Percentiles rank a stretch among this genome's conserved stretches.
Evolutionary conservation across 2,797 vertebrate genomes (phyloP).

Genomic region (Molothrus aeneus): DNA sequence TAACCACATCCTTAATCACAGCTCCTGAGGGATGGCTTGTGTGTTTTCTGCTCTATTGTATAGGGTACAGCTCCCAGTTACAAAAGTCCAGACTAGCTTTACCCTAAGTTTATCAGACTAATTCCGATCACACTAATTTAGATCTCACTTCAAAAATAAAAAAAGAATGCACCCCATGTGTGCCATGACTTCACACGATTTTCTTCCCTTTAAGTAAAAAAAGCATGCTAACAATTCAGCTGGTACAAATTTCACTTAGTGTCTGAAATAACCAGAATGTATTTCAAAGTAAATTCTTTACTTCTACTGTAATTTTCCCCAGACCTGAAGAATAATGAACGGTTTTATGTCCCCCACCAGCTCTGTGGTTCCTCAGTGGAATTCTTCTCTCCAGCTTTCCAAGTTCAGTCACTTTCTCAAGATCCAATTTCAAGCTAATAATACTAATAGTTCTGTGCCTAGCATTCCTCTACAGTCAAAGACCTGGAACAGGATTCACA

Average conservation of each 20-base stretch:
- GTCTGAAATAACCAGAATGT: constrained; percentile 16
- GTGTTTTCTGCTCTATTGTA: neutral
- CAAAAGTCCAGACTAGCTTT: neutral
- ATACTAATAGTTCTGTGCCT: constrained; percentile 7
- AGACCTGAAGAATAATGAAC: constrained; percentile 26
- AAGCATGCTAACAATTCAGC: neutral
- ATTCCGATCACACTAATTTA: neutral
- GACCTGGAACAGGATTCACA: constrained; percentile 11
- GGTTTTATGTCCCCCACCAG: neutral
- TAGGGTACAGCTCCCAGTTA: neutral
- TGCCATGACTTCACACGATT: neutral
- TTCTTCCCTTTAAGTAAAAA: constrained; percentile 6
- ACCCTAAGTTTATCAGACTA: neutral
- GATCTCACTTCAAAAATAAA: neutral
- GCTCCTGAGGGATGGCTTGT: neutral
- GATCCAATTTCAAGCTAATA: constrained; percentile 16
- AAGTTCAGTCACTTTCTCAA: constrained; percentile 28
- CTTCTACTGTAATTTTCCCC: constrained; percentile 22
- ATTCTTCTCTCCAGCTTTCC: constrained; percentile 23
- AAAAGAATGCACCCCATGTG: neutral
- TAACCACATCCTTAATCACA: neutral
- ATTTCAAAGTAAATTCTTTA: constrained; percentile 24
- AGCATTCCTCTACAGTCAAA: neutral
- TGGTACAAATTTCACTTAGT: constrained; percentile 10
- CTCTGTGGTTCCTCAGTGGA: neutral